Conservation (phyloP, 2,797 vertebrate species). For the Danio albolineatus region DNA sequence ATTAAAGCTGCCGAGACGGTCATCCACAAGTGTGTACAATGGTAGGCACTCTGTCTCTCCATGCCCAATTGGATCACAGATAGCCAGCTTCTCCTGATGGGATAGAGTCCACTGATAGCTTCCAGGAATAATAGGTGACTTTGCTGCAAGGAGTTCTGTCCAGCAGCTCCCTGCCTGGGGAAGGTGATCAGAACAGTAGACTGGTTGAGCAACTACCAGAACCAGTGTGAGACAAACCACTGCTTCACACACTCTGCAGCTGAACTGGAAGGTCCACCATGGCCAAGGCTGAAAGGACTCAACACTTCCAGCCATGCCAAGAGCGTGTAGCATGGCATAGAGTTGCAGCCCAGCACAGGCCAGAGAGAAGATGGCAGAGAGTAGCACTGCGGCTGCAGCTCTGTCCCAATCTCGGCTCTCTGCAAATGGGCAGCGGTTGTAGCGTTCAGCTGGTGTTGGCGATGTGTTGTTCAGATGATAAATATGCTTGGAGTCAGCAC, state of each 20-base stretch:
- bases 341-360: constrained; percentile 87
- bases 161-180: constrained; percentile 80
- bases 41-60: constrained; percentile 87
- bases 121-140: constrained; percentile 83
- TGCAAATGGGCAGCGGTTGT: constrained; percentile 85
- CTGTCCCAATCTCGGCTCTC: constrained; percentile 84
- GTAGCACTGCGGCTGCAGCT: constrained; percentile 80
- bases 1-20: constrained; percentile 79
- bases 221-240: constrained; percentile 87
- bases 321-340: constrained; percentile 85
- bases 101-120: constrained; percentile 84
- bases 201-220: constrained; percentile 84
- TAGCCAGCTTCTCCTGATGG: constrained; percentile 84
- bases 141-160: constrained; percentile 80
- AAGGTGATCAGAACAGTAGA: constrained; percentile 81
- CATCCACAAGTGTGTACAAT: constrained; percentile 85
- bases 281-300: constrained; percentile 86
- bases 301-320: constrained; percentile 82
- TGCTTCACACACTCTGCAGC: constrained; percentile 86
- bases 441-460: constrained; percentile 81
- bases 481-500: constrained; percentile 83
- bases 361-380: constrained; percentile 83
- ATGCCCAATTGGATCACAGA: constrained; percentile 80
- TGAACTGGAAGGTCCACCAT: constrained; percentile 92
- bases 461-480: constrained; percentile 86